Evolutionary conservation across 2,797 vertebrate species (phyloP).

Genomic region (Pangasius mekongensis): DNA sequence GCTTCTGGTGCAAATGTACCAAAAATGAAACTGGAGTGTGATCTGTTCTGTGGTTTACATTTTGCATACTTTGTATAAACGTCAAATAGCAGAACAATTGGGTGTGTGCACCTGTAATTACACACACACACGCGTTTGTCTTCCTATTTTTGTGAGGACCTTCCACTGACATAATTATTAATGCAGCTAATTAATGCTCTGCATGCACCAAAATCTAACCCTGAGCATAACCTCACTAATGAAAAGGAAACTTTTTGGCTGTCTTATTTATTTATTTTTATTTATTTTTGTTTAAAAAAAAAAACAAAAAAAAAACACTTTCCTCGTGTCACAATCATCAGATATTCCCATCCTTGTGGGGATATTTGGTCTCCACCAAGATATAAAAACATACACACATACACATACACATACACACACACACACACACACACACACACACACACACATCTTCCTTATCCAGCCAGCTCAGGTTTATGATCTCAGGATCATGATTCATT

Average conservation of each 20-base stretch:
- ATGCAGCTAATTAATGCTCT: not conserved
- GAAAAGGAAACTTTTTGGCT: not conserved
- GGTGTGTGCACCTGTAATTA: not conserved
- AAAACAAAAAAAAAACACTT: not conserved
- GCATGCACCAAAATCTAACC: not conserved
- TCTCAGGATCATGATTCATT: not conserved
- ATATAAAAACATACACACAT: not conserved
- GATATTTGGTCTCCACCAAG: not conserved
- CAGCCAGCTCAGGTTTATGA: not conserved
- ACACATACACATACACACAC: not conserved
- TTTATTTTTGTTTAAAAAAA: no score
- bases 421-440: not conserved
- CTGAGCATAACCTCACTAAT: not conserved
- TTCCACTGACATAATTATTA: not conserved
- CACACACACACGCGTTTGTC: not conserved
- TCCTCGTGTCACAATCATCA: not conserved
- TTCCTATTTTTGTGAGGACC: not conserved
- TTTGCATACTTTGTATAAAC: not conserved
- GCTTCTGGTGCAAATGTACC: not conserved
- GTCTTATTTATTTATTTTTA: not conserved
- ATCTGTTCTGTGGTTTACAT: conserved; percentile 1
- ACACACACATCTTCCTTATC: not conserved
- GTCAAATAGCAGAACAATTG: not conserved
- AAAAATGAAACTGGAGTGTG: not conserved
- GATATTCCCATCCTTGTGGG: not conserved